phyloP scores from a whole-genome alignment of 2,113 vertebrate genomes.

The Felis chaus region DNA sequence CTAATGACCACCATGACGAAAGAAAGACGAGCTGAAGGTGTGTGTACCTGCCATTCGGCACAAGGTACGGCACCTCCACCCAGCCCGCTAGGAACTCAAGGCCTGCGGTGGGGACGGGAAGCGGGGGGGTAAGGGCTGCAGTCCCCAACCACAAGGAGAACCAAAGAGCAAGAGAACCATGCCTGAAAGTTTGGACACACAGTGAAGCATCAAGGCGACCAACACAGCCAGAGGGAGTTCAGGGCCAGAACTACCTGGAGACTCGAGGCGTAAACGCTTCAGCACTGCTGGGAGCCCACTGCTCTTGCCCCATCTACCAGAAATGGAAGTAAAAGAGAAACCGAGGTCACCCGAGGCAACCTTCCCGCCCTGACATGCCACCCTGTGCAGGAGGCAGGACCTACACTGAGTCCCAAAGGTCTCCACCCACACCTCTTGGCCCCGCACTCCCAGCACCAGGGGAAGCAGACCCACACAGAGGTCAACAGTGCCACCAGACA shows the following conservation, averaged over 20 bases:
- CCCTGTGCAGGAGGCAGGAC: not conserved
- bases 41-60: not conserved
- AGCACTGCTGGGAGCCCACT: not conserved
- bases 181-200: not conserved
- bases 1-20: not conserved
- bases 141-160: not conserved
- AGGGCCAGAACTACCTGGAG: not conserved
- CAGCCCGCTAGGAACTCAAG: accelerated
- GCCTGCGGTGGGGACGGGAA: not conserved
- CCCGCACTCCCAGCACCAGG: not conserved
- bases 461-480: not conserved
- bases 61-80: not conserved
- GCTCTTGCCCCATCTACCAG: not conserved
- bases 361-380: not conserved
- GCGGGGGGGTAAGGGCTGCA: not conserved
- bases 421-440: not conserved
- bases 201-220: not conserved
- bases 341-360: not conserved
- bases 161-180: not conserved
- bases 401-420: not conserved
- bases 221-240: too few species aligned
- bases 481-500: not conserved
- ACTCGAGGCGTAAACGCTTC: not conserved
- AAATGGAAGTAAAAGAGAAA: not conserved
- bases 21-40: not conserved